Evolutionary conservation across 2,888 invertebrate species (phyloP).

Genomic region (Dolichomitus sp.): DNA sequence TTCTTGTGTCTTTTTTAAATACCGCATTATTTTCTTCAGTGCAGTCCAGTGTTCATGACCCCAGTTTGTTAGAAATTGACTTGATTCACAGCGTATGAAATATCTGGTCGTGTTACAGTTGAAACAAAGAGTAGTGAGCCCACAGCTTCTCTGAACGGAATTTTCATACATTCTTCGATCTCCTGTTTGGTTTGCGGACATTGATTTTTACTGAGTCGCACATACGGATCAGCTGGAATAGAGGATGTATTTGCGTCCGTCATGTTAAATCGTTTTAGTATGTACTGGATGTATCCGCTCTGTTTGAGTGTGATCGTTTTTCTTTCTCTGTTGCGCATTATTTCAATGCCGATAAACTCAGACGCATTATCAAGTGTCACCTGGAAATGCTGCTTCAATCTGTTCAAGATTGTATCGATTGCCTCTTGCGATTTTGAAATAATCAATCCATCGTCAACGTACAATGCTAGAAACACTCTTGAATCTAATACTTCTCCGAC

Average conservation of each 20-base stretch:
- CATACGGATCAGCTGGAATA: not conserved
- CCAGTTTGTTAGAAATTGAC: not conserved
- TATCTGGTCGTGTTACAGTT: conserved; percentile 2
- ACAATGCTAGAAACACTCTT: conserved; percentile 30
- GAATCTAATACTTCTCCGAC: too few relatives aligned
- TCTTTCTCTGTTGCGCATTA: conserved; percentile 40
- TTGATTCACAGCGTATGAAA: not conserved
- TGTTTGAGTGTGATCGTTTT: conserved; percentile 35
- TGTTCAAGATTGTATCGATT: conserved; percentile 37
- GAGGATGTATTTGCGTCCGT: not conserved
- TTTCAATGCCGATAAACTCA: conserved; percentile 55
- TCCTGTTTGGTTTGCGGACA: not conserved
- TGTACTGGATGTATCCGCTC: not conserved
- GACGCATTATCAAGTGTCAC: conserved; percentile 45
- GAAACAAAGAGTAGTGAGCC: not conserved
- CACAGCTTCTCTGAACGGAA: conserved; percentile 4
- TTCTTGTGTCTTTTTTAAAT: conserved; percentile 29
- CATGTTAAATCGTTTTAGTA: not conserved
- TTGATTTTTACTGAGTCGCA: not conserved
- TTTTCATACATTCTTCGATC: not conserved
- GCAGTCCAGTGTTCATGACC: not conserved
- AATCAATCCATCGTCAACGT: conserved; percentile 50
- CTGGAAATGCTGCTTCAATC: conserved; percentile 39
- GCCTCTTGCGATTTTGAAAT: conserved; percentile 20
- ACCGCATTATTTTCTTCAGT: conserved; percentile 3